phyloP scores from a whole-genome alignment of 2,113 vertebrate genomes.

The Gymnocephalus cernua region DNA sequence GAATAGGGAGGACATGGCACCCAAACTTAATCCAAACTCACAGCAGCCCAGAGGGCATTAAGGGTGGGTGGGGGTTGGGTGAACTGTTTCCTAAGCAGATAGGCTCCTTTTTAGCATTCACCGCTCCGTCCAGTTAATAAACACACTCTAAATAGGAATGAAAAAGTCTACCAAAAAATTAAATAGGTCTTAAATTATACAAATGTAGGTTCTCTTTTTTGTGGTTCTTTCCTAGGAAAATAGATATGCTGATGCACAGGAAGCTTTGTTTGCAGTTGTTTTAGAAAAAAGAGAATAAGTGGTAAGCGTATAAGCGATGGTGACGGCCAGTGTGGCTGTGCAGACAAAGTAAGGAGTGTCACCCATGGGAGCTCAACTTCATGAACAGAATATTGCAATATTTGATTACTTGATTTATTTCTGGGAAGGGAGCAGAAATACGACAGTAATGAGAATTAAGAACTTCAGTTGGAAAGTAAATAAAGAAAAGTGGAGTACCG shows the following conservation, averaged over 20 bases:
- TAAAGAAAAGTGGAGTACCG: neutral
- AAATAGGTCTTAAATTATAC: neutral
- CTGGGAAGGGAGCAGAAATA: neutral
- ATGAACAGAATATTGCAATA: neutral
- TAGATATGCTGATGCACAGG: neutral
- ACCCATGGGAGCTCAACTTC: neutral
- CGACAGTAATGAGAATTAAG: accelerated
- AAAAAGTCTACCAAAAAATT: neutral
- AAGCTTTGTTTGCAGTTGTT: neutral
- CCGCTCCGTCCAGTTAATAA: slow-evolving; percentile 52
- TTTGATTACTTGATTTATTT: slow-evolving; percentile 9
- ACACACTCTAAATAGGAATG: slow-evolving; percentile 30
- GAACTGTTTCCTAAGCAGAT: slow-evolving; percentile 64
- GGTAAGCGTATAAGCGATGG: neutral
- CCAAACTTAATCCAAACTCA: slow-evolving; percentile 84
- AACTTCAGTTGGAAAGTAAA: neutral
- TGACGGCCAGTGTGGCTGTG: neutral
- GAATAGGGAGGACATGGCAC: slow-evolving; percentile 67
- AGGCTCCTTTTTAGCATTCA: slow-evolving; percentile 68
- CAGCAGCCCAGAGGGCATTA: slow-evolving; percentile 79
- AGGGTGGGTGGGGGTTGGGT: slow-evolving; percentile 78
- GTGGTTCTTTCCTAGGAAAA: neutral
- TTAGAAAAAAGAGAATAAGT: neutral
- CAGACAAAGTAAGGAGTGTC: slow-evolving; percentile 7
- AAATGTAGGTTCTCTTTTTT: neutral